Evolutionary conservation across 2,797 vertebrate genomes (phyloP).

Genomic region (Pteropus rufus): DNA sequence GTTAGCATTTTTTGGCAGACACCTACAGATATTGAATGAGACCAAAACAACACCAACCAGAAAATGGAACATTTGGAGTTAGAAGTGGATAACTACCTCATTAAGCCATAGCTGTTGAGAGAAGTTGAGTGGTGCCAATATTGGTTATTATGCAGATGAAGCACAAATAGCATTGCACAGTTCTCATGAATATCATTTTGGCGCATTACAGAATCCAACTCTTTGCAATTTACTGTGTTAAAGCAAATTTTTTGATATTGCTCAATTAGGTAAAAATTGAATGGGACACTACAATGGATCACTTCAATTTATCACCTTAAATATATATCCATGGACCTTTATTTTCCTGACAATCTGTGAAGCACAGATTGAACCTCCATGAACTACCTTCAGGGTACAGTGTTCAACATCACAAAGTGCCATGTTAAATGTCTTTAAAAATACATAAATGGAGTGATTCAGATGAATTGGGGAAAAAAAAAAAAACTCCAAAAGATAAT

Average conservation of each 20-base stretch:
- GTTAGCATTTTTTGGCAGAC: not conserved
- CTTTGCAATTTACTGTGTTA: not conserved
- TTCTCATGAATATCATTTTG: not conserved
- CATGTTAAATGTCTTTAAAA: constrained; percentile 3
- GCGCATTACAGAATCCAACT: not conserved
- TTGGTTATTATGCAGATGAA: not conserved
- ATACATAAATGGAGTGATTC: not conserved
- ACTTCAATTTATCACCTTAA: not conserved
- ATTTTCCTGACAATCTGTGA: not conserved
- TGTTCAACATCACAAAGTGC: not conserved
- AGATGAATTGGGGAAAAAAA: not conserved
- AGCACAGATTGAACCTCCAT: not conserved
- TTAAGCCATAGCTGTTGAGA: not conserved
- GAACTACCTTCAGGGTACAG: not conserved
- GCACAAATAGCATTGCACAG: not conserved
- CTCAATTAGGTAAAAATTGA: constrained; percentile 5
- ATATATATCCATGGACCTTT: not conserved
- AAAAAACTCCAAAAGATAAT: not conserved
- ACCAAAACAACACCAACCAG: not conserved
- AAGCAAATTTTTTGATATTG: not conserved
- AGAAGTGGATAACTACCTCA: not conserved
- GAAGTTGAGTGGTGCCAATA: not conserved
- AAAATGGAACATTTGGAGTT: not conserved
- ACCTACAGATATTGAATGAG: not conserved
- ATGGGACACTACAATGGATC: not conserved